These are phyloP conservation scores for Ochropacha duplaris DNA, from an alignment of 2,888 invertebrate species.

Conservation along the genomic window DNA sequence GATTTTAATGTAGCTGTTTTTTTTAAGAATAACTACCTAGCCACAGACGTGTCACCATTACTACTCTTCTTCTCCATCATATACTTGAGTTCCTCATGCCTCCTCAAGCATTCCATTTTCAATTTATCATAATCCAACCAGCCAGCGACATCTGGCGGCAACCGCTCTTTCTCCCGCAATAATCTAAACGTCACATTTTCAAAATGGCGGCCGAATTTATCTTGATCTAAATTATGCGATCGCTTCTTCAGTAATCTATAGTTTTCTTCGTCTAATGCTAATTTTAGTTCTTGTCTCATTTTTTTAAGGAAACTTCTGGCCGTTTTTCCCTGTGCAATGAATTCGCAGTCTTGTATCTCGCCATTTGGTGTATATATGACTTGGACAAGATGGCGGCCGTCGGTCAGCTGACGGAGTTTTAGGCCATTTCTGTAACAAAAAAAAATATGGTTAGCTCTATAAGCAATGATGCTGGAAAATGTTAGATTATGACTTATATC, in stretches of 20 bases:
- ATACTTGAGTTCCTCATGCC: slow-evolving; percentile 65
- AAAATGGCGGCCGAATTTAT: slow-evolving; percentile 68
- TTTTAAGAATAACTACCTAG: slow-evolving; percentile 53
- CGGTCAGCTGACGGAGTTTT: slow-evolving; percentile 86
- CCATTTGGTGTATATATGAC: slow-evolving; percentile 85
- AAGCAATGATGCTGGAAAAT: background rate
- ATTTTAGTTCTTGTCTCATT: slow-evolving; percentile 82
- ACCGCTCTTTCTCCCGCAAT: slow-evolving; percentile 67
- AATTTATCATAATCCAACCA: slow-evolving; percentile 85
- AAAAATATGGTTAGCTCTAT: background rate
- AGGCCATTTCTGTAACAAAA: slow-evolving; percentile 79
- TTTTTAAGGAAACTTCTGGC: slow-evolving; percentile 83
- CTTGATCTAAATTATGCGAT: slow-evolving; percentile 40
- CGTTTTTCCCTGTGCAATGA: slow-evolving; percentile 79
- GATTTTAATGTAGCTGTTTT: background rate
- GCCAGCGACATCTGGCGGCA: slow-evolving; percentile 75
- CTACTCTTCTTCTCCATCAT: slow-evolving; percentile 65
- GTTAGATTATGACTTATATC: too few species aligned
- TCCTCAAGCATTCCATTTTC: slow-evolving; percentile 79
- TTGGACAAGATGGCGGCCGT: slow-evolving; percentile 86
- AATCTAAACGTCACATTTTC: slow-evolving; percentile 82
- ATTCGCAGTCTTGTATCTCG: slow-evolving; percentile 86
- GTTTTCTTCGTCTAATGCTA: slow-evolving; percentile 65
- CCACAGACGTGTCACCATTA: slow-evolving; percentile 48
- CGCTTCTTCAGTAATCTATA: slow-evolving; percentile 54